These are phyloP conservation scores for Pantherophis vulpinus DNA, from an alignment of 2,797 vertebrate genomes.

Conservation along the genomic window DNA sequence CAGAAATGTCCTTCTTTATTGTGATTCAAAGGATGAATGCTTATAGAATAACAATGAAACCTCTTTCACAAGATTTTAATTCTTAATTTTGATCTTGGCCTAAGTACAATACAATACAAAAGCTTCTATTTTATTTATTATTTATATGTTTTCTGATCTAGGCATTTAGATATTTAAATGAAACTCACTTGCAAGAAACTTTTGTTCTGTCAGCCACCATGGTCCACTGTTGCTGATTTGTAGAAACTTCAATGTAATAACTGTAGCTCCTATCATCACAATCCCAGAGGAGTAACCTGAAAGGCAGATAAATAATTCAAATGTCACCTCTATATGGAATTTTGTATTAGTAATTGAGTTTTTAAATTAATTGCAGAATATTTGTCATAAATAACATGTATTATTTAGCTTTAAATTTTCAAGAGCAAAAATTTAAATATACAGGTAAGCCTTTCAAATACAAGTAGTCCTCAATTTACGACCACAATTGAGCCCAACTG, in stretches of 20 bases:
- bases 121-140: not conserved
- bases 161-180: not conserved
- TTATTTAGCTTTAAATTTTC: not conserved
- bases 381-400: not conserved
- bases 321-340: not conserved
- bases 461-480: not conserved
- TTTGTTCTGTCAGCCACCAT: constrained; percentile 91
- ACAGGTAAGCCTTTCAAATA: not conserved
- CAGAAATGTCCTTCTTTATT: constrained; percentile 14
- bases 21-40: not conserved
- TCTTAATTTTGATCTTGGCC: not conserved
- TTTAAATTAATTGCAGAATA: not conserved
- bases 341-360: not conserved
- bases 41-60: not conserved
- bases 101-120: not conserved
- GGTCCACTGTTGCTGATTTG: constrained; percentile 94
- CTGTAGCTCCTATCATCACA: constrained; percentile 97
- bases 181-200: constrained; percentile 86
- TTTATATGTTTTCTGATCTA: not conserved
- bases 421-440: not conserved
- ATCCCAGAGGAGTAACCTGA: constrained; percentile 93
- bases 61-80: not conserved
- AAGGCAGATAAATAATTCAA: constrained; percentile 14
- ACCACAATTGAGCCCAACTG: not conserved
- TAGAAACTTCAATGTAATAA: constrained; percentile 92